Conservation (phyloP, 2,113 vertebrate species). For the Aspiorhynchus laticeps region DNA sequence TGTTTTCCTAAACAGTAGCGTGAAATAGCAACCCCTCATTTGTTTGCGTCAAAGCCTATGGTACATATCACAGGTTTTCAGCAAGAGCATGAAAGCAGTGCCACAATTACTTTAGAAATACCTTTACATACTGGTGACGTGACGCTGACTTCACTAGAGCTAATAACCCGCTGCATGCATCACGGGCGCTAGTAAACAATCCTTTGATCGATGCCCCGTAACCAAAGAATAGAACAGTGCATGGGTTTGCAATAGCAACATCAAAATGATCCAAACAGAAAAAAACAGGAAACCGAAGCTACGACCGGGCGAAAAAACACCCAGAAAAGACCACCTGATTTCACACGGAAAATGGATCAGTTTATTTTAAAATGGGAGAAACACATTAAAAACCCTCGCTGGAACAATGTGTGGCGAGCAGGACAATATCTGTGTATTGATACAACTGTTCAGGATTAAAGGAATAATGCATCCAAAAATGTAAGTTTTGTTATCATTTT, state of each 20-base stretch:
- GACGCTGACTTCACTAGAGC: slow-evolving; percentile 31
- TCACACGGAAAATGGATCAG: slow-evolving; percentile 10
- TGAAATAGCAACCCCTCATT: slow-evolving; percentile 17
- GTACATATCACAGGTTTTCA: slow-evolving; percentile 29
- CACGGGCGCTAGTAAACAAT: slow-evolving; percentile 39
- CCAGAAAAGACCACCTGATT: neutral
- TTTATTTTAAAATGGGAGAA: slow-evolving; percentile 4
- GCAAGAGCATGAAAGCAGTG: slow-evolving; percentile 35
- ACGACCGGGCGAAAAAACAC: neutral
- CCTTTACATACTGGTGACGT: slow-evolving; percentile 33
- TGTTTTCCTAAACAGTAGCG: slow-evolving; percentile 22
- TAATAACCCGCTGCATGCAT: slow-evolving; percentile 40
- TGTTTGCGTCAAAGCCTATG: slow-evolving; percentile 20
- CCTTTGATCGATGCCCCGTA: slow-evolving; percentile 40
- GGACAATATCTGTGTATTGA: neutral
- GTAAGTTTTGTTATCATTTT: neutral
- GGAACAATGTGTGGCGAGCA: neutral
- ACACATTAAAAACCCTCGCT: neutral
- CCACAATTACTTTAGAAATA: slow-evolving; percentile 11
- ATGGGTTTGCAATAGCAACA: slow-evolving; percentile 34
- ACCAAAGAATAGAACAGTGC: slow-evolving; percentile 33
- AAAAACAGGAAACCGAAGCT: slow-evolving; percentile 50
- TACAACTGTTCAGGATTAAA: neutral
- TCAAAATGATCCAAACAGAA: slow-evolving; percentile 38
- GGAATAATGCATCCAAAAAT: neutral